A percentile compares a stretch with the other conserved stretches of the same genome.
Evolutionary conservation across 1,140 invertebrate genomes (phyloP).

Genomic region (Rhysida immarginata): DNA sequence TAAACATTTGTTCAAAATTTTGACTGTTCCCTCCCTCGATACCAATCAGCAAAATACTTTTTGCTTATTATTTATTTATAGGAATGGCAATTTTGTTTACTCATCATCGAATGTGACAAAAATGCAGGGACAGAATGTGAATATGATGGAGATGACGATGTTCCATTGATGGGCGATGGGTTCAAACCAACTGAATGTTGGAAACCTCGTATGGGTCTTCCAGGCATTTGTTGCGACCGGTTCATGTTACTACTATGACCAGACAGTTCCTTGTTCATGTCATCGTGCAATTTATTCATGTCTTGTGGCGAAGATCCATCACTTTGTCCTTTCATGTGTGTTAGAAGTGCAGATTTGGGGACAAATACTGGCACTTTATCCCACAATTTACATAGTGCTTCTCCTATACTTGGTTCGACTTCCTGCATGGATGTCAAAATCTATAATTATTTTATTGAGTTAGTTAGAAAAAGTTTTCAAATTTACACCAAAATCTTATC

Average conservation of each 20-base stretch:
- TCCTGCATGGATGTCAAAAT: slow-evolving; percentile 25
- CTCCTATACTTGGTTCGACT: slow-evolving; percentile 33
- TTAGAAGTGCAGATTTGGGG: background rate
- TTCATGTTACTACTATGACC: background rate
- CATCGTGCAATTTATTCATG: background rate
- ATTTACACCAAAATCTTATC: background rate
- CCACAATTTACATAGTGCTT: slow-evolving; percentile 32
- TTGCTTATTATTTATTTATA: background rate
- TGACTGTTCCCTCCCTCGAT: too few relatives aligned
- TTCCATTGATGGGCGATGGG: background rate
- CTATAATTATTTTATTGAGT: too few relatives aligned
- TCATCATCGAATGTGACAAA: background rate
- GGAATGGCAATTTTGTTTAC: background rate
- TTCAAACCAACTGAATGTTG: background rate
- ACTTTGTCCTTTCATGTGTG: background rate
- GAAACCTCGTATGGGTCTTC: slow-evolving; percentile 3
- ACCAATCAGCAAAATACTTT: too few relatives aligned
- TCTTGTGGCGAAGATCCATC: background rate
- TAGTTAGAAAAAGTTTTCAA: too few relatives aligned
- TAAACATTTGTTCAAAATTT: too few relatives aligned
- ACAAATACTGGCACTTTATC: slow-evolving; percentile 20
- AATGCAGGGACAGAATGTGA: background rate
- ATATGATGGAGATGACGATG: background rate
- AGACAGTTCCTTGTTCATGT: background rate
- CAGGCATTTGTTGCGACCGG: background rate